These are phyloP conservation scores for Leptinotarsa juncta DNA, from an alignment of 2,888 invertebrate species.

Conservation along the genomic window DNA sequence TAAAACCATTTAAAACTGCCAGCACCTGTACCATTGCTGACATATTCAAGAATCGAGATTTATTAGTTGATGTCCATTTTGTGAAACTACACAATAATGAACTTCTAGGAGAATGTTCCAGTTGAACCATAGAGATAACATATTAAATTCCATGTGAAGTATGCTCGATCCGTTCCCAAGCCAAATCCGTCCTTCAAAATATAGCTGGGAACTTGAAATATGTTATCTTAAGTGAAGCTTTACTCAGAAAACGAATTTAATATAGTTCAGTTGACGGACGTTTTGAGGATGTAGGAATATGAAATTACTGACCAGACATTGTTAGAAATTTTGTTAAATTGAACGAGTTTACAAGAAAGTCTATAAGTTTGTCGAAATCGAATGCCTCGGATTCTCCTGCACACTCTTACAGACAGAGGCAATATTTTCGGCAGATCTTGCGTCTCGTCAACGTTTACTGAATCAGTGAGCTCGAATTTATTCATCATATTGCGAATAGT, in stretches of 20 bases:
- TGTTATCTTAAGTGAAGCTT: background rate
- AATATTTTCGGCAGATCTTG: no score
- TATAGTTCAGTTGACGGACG: background rate
- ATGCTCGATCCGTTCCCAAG: background rate
- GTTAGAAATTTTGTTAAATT: no score
- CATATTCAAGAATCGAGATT: background rate
- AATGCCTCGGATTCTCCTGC: no score
- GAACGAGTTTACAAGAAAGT: no score
- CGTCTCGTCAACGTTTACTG: no score
- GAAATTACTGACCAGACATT: background rate
- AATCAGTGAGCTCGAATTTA: no score
- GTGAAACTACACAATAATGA: background rate
- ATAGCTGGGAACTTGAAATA: background rate
- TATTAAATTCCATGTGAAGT: slow-evolving; percentile 1
- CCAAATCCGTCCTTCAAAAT: background rate
- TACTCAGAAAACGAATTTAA: background rate
- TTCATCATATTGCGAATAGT: no score
- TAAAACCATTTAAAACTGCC: no score
- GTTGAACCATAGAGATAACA: background rate
- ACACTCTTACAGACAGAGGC: no score
- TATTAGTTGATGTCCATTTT: background rate
- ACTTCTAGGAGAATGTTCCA: background rate
- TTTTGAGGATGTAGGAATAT: background rate
- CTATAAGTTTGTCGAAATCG: no score
- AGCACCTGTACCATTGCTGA: no score